phyloP scores from a whole-genome alignment of 2,113 vertebrate species.

The Rhinogobius similis region DNA sequence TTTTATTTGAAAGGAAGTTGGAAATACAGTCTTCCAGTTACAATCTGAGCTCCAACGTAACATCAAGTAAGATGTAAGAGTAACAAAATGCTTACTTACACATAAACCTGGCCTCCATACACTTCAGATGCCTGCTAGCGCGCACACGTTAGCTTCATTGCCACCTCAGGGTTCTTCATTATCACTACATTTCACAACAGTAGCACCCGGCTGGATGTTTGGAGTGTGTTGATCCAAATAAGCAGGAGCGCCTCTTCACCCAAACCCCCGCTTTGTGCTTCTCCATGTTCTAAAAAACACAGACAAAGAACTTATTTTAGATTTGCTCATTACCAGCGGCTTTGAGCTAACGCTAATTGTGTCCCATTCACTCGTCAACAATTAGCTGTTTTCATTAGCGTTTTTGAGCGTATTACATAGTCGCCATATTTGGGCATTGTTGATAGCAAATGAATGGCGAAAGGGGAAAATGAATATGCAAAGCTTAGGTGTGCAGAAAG shows the following conservation, averaged over 20 bases:
- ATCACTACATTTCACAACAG: not conserved
- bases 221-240: slow-evolving; percentile 36
- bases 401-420: slow-evolving; percentile 57
- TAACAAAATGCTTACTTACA: not conserved
- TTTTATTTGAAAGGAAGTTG: too few relatives aligned
- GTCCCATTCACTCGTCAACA: slow-evolving; percentile 60
- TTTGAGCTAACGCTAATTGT: slow-evolving; percentile 59
- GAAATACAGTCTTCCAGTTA: not conserved
- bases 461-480: slow-evolving; percentile 53
- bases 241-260: slow-evolving; percentile 18
- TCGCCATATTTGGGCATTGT: slow-evolving; percentile 60
- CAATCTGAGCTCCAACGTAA: not conserved
- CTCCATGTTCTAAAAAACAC: slow-evolving; percentile 39
- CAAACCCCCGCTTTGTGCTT: slow-evolving; percentile 39
- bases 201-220: slow-evolving; percentile 10
- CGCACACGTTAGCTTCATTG: not conserved
- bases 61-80: too few relatives aligned
- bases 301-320: slow-evolving; percentile 63
- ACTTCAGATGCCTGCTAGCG: not conserved
- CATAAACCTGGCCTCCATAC: not conserved
- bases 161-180: slow-evolving; percentile 23
- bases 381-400: slow-evolving; percentile 62
- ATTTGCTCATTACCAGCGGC: slow-evolving; percentile 51
- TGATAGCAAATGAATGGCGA: slow-evolving; percentile 43
- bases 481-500: slow-evolving; percentile 45